Evolutionary conservation across 2,888 invertebrate species (phyloP).

Genomic region (Zaprionus lineosus): DNA sequence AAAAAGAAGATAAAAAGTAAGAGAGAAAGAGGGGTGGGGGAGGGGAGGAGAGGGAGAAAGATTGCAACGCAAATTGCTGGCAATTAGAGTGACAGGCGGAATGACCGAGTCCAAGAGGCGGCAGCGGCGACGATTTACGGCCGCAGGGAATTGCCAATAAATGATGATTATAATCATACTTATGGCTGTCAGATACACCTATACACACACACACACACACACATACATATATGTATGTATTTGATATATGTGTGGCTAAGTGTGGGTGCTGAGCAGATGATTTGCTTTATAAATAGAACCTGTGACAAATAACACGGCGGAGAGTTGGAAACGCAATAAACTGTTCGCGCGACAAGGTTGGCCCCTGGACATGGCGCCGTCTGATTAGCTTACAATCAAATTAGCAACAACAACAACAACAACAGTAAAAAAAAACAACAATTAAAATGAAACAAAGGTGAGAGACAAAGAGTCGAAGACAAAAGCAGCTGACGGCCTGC

Average conservation of each 20-base stretch:
- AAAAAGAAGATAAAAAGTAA: too few species aligned
- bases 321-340: slow-evolving; percentile 66
- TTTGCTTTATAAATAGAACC: slow-evolving; percentile 57
- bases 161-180: slow-evolving; percentile 39
- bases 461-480: slow-evolving; percentile 51
- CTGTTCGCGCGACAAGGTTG: slow-evolving; percentile 70
- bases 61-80: slow-evolving; percentile 65
- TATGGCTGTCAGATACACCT: slow-evolving; percentile 2
- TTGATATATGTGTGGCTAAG: background rate
- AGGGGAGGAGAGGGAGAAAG: too few species aligned
- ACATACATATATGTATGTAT: slow-evolving; percentile 1
- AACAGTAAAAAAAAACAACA: slow-evolving; percentile 19
- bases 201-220: background rate
- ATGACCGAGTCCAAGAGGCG: slow-evolving; percentile 14
- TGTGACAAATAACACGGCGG: slow-evolving; percentile 48
- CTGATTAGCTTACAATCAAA: slow-evolving; percentile 50
- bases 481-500: slow-evolving; percentile 22
- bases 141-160: slow-evolving; percentile 42
- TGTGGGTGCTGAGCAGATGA: slow-evolving; percentile 33
- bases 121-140: slow-evolving; percentile 29
- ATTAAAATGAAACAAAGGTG: slow-evolving; percentile 53
- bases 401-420: slow-evolving; percentile 13
- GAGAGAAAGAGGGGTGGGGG: too few species aligned
- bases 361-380: slow-evolving; percentile 21
- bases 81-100: slow-evolving; percentile 37